Percentiles rank a stretch among this genome's conserved stretches.
Evolutionary conservation across 1,140 invertebrate genomes (phyloP).

Genomic region (Liolophura sinensis): DNA sequence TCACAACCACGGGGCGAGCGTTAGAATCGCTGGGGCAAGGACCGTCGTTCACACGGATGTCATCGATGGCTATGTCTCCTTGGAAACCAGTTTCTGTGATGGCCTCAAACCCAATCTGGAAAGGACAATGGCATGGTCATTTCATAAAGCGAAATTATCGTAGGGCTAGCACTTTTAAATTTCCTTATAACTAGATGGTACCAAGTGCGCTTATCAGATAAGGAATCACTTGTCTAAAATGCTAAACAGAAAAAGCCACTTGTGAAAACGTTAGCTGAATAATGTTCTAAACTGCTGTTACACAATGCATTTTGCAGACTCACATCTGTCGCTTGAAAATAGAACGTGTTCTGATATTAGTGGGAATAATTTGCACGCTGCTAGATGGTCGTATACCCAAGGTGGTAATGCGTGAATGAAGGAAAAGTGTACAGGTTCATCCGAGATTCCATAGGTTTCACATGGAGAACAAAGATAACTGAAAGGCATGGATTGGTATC

Average conservation of each 20-base stretch:
- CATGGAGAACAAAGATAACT: too few relatives aligned
- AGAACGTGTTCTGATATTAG: too few relatives aligned
- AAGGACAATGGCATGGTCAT: slow-evolving; percentile 11
- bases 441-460: too few relatives aligned
- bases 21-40: slow-evolving; percentile 17
- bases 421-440: too few relatives aligned
- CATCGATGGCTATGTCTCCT: slow-evolving; percentile 76
- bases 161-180: too few relatives aligned
- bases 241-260: slow-evolving; percentile 5
- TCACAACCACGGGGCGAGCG: slow-evolving; percentile 14
- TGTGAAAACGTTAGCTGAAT: neutral
- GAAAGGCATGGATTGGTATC: too few relatives aligned
- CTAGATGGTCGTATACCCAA: too few relatives aligned
- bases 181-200: too few relatives aligned
- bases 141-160: neutral
- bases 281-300: neutral
- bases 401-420: too few relatives aligned
- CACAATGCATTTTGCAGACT: neutral
- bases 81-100: slow-evolving; percentile 67
- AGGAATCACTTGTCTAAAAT: neutral
- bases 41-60: slow-evolving; percentile 64
- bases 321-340: too few relatives aligned
- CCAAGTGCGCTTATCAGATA: neutral
- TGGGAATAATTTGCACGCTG: too few relatives aligned
- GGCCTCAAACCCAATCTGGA: slow-evolving; percentile 70